Evolutionary conservation across 2,888 invertebrate genomes (phyloP).

Genomic region (Scrobipalpa costella): DNA sequence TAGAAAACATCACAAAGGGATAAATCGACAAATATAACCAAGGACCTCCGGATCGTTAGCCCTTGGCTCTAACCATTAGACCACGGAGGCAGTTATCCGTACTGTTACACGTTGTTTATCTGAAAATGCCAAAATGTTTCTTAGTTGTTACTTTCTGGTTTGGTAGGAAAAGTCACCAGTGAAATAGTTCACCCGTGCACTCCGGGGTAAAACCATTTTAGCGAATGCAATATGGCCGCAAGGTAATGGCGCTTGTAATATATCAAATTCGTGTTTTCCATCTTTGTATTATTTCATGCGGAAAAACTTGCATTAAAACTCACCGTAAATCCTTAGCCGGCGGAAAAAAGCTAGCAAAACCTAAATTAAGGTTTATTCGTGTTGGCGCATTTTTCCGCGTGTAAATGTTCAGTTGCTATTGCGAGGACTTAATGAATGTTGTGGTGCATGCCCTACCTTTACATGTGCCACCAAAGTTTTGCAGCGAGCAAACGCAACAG

Average conservation of each 20-base stretch:
- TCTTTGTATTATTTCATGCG: slow-evolving; percentile 7
- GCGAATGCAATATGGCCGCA: background rate
- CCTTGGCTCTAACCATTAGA: too few species aligned
- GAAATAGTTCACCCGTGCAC: background rate
- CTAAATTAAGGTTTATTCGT: slow-evolving; percentile 54
- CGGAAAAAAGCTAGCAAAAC: slow-evolving; percentile 38
- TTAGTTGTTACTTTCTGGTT: too few species aligned
- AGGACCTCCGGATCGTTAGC: too few species aligned
- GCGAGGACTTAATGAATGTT: slow-evolving; percentile 65
- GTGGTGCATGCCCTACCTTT: slow-evolving; percentile 33
- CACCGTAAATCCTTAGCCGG: slow-evolving; percentile 35
- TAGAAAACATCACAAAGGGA: too few species aligned
- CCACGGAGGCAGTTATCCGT: too few species aligned
- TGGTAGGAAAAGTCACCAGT: background rate
- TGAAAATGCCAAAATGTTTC: too few species aligned
- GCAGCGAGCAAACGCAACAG: background rate
- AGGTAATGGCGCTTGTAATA: slow-evolving; percentile 1
- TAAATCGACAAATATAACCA: too few species aligned
- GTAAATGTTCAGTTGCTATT: slow-evolving; percentile 50
- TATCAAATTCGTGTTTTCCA: background rate
- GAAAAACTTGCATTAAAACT: slow-evolving; percentile 29
- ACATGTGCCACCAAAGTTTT: slow-evolving; percentile 18
- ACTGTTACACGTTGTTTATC: too few species aligned
- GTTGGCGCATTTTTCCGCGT: slow-evolving; percentile 47
- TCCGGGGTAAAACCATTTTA: background rate